Conservation (phyloP, 2,888 invertebrate species). For the Eupithecia exiguata region DNA sequence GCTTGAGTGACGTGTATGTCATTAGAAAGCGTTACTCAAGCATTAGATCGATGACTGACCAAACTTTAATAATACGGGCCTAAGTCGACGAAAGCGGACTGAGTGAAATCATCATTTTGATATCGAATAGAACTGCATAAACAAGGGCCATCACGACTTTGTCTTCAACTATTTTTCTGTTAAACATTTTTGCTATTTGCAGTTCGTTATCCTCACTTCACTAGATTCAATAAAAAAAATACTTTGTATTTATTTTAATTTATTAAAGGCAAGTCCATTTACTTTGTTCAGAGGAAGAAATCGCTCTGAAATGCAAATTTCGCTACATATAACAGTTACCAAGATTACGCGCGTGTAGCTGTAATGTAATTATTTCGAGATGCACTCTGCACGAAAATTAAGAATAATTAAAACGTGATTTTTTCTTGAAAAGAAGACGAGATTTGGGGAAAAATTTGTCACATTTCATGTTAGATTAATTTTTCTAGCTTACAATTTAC, state of each 20-base stretch:
- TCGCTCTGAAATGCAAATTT: not conserved
- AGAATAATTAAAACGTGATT: not conserved
- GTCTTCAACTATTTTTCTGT: no score
- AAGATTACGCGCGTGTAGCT: not conserved
- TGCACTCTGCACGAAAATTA: slow-evolving; percentile 1
- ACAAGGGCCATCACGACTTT: no score
- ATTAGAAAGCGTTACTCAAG: no score
- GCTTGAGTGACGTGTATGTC: no score
- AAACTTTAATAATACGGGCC: no score
- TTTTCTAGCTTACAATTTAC: not conserved
- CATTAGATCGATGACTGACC: no score
- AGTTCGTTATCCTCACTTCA: no score
- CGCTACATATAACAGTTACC: not conserved
- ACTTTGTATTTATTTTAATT: not conserved
- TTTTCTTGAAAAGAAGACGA: not conserved
- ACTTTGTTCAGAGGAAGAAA: not conserved
- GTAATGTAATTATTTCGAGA: not conserved
- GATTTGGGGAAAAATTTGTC: not conserved
- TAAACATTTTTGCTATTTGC: no score
- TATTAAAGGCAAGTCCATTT: not conserved
- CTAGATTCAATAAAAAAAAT: no score
- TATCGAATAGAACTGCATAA: no score
- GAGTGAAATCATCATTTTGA: no score
- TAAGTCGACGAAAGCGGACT: no score
- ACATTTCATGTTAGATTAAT: not conserved